Conservation (phyloP, 2,113 vertebrate species). For the Gnathonemus longibarbis region DNA sequence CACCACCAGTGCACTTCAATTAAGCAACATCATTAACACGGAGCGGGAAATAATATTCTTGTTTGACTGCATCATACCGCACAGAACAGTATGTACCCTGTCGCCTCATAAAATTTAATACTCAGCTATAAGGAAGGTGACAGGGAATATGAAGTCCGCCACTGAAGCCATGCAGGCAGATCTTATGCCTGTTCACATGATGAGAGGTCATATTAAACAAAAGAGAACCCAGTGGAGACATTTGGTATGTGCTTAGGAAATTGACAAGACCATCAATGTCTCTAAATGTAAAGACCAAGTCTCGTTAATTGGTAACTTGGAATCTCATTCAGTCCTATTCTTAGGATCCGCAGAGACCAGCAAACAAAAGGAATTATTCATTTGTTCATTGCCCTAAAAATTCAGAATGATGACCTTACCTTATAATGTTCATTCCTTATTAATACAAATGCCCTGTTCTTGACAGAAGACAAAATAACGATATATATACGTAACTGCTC, state of each 20-base stretch:
- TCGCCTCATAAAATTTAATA: neutral
- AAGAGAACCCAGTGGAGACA: neutral
- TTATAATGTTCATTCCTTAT: neutral
- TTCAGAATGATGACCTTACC: slow-evolving; percentile 1
- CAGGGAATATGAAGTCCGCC: neutral
- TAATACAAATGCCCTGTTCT: neutral
- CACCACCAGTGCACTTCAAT: neutral
- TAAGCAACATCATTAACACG: neutral
- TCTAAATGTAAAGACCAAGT: neutral
- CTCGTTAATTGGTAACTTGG: neutral
- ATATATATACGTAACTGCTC: neutral
- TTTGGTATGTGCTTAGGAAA: neutral
- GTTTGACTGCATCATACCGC: neutral
- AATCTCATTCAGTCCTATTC: neutral
- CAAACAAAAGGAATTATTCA: slow-evolving; percentile 3
- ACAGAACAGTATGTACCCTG: neutral
- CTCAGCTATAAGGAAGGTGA: too few relatives aligned
- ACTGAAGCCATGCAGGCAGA: neutral
- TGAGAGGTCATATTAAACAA: neutral
- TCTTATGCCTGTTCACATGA: neutral
- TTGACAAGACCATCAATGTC: neutral
- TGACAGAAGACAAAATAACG: neutral
- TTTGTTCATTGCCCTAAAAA: neutral
- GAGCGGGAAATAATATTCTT: neutral
- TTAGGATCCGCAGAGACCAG: slow-evolving; percentile 1